phyloP scores from a whole-genome alignment of 1,140 invertebrate genomes.

The Brachionus sp. region DNA sequence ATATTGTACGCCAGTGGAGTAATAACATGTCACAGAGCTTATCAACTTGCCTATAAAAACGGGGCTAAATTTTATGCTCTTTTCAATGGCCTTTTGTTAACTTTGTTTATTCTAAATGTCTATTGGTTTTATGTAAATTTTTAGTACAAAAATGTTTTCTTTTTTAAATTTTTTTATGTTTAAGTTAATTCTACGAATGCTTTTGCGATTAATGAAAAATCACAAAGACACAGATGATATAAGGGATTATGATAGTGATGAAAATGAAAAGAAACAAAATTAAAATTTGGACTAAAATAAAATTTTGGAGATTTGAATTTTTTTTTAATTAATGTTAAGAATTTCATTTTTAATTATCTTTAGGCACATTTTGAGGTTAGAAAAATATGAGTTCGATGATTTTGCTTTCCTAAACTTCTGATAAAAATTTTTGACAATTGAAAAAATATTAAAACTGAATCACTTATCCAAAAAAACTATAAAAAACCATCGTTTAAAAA shows the following conservation, averaged over 20 bases:
- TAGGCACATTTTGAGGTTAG: too few species aligned
- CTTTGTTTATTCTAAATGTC: slow-evolving; percentile 56
- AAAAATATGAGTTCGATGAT: background rate
- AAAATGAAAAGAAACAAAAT: background rate
- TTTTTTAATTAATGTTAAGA: too few species aligned
- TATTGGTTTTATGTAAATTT: slow-evolving; percentile 56
- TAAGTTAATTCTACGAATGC: slow-evolving; percentile 53
- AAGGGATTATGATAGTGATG: slow-evolving; percentile 46
- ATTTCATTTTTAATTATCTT: too few species aligned
- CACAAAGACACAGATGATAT: slow-evolving; percentile 54
- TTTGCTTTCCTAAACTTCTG: too few species aligned
- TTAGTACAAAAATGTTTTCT: background rate
- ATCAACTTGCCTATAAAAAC: slow-evolving; percentile 46
- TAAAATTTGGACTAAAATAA: background rate
- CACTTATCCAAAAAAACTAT: too few species aligned
- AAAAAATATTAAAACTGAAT: background rate
- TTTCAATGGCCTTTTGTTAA: slow-evolving; percentile 55
- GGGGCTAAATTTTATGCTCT: slow-evolving; percentile 50
- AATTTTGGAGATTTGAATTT: background rate
- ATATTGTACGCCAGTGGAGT: slow-evolving; percentile 52
- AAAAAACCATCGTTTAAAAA: too few species aligned
- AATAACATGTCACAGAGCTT: slow-evolving; percentile 47
- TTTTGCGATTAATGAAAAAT: slow-evolving; percentile 53
- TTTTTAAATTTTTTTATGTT: slow-evolving; percentile 23
- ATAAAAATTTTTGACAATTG: too few species aligned